Percentiles rank a stretch among this genome's conserved stretches.
Evolutionary conservation across 2,888 invertebrate genomes (phyloP).

Genomic region (Acanthosepion esculentum): DNA sequence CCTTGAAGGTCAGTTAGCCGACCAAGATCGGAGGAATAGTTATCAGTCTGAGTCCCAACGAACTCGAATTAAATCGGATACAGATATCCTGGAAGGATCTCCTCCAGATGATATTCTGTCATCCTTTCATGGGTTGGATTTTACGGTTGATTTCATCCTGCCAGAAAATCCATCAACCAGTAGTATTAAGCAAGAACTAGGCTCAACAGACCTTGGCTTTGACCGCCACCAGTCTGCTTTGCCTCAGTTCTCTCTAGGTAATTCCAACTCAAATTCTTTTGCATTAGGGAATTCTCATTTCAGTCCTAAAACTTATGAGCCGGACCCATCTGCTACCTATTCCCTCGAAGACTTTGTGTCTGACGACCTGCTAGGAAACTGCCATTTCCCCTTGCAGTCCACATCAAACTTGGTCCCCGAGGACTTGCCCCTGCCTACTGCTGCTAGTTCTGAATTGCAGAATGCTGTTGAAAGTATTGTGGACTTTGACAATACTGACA

Average conservation of each 20-base stretch:
- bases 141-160: slow-evolving; percentile 47
- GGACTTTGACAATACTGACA: slow-evolving; percentile 50
- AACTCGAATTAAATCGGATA: slow-evolving; percentile 42
- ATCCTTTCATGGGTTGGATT: slow-evolving; percentile 48
- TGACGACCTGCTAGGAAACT: slow-evolving; percentile 34
- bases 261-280: slow-evolving; percentile 42
- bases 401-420: background rate
- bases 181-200: slow-evolving; percentile 38
- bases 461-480: slow-evolving; percentile 52
- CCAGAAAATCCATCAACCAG: slow-evolving; percentile 41
- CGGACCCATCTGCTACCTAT: slow-evolving; percentile 46
- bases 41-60: slow-evolving; percentile 37
- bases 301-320: slow-evolving; percentile 44
- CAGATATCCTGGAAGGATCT: slow-evolving; percentile 42
- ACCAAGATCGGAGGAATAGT: slow-evolving; percentile 40
- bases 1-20: slow-evolving; percentile 45
- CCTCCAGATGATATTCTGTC: slow-evolving; percentile 42
- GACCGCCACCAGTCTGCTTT: slow-evolving; percentile 18
- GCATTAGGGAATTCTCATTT: slow-evolving; percentile 39
- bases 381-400: slow-evolving; percentile 43
- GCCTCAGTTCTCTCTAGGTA: slow-evolving; percentile 41
- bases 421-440: slow-evolving; percentile 44
- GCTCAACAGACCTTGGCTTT: background rate
- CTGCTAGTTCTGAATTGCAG: slow-evolving; percentile 46
- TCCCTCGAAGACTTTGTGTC: slow-evolving; percentile 46